phyloP scores from a whole-genome alignment of 2,888 invertebrate genomes.

The Imbricaverruca yamaguchii region DNA sequence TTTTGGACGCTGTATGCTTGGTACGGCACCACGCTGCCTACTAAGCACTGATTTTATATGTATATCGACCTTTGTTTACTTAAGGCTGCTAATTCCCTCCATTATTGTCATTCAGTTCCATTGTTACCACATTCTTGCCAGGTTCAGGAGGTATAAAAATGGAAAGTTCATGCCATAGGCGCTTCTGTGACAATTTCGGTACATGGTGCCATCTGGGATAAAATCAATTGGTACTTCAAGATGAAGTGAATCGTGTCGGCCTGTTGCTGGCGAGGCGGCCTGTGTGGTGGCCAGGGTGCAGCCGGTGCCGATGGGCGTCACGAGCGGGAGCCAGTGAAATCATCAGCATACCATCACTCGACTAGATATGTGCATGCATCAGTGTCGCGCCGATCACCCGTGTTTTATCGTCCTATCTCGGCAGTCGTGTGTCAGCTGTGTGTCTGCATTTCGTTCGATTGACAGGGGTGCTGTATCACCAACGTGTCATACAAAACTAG shows the following conservation, averaged over 20 bases:
- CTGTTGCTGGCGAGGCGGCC: background rate
- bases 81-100: background rate
- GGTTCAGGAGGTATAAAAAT: background rate
- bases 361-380: constrained; percentile 1
- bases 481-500: too few species aligned
- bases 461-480: too few species aligned
- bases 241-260: background rate
- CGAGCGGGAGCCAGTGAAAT: background rate
- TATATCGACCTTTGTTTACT: background rate
- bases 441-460: background rate
- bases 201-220: background rate
- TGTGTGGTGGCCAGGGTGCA: background rate
- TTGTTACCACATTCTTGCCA: background rate
- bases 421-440: background rate
- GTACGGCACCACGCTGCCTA: background rate
- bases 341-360: background rate
- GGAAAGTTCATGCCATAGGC: background rate
- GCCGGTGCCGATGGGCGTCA: background rate
- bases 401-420: background rate
- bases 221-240: background rate
- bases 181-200: background rate
- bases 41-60: background rate
- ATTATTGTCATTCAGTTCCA: background rate
- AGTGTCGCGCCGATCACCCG: background rate
- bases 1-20: background rate